Base-by-base conservation (phyloP, 37 sponge, comb jelly and placozoan species). In the Theonella swinhoei region DNA sequence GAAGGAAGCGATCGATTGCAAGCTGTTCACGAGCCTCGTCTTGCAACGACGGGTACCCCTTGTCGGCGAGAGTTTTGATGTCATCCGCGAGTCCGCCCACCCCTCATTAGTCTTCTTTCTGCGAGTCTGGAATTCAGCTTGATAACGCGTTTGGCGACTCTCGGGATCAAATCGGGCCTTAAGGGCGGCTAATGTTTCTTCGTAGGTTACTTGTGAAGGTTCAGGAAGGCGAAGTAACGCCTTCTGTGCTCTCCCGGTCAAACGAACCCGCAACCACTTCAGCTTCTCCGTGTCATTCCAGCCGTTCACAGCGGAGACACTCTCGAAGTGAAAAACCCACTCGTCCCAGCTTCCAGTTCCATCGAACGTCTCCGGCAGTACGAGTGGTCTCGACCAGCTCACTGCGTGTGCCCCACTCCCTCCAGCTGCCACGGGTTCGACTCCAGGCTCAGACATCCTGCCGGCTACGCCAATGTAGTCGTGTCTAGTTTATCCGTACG, bases 331-430 rank as follows among this genome's bases (percentile, higher is more conserved):
- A 32, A 60, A 30, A 14, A 64, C 42, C 79, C 79, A 72, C 39
- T 72, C 83, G 41, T 61, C 66, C 83, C 83, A 82, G 38, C 83
- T 72, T 23, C 34, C 61, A 26, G 70, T 72, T 26, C 83, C 74
- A 4, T 33, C 54, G 74, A 61, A 82, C 36, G 35, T 3, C n/a
- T 81, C 61, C 5, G 62, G 71, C 26, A 40, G 31, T 72, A 30
- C 73, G n/a, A n/a, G n/a, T n/a, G n/a, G n/a, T n/a, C n/a, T n/a
- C n/a, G n/a, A n/a, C n/a, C n/a, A n/a, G n/a, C n/a, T n/a, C n/a
- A n/a, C n/a, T n/a, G n/a, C n/a, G n/a, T n/a, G n/a, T n/a, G n/a
- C n/a, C n/a, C n/a, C n/a, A n/a, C n/a, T n/a, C n/a, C n/a, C n/a
- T n/a, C n/a, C n/a, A n/a, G n/a, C n/a, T n/a, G n/a, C n/a, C n/a